These are phyloP conservation scores for Phoenicopterus ruber DNA, from an alignment of 2,113 vertebrate species.

Conservation along the genomic window DNA sequence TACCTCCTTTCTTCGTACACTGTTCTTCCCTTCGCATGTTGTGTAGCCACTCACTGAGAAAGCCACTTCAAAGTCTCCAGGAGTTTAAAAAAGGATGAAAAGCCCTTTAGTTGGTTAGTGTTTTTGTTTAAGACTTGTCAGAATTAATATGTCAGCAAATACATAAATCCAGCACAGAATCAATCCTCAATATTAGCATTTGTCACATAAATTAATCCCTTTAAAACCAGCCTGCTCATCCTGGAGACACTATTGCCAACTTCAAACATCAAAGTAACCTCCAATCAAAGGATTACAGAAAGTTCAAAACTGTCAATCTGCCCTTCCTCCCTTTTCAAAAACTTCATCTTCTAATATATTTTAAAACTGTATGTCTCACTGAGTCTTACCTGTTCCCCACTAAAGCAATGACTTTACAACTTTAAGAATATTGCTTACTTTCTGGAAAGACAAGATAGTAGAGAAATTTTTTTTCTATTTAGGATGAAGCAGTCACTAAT, in stretches of 20 bases:
- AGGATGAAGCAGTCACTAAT: not conserved
- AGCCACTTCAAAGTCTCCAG: not conserved
- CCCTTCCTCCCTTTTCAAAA: not conserved
- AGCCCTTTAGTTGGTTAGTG: not conserved
- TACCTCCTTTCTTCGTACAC: not conserved
- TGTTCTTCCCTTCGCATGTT: not conserved
- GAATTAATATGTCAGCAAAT: not conserved
- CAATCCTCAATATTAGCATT: not conserved
- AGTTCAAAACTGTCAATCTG: not conserved
- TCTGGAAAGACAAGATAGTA: not conserved
- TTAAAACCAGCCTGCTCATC: not conserved
- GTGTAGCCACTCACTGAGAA: not conserved
- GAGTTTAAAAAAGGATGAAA: not conserved
- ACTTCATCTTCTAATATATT: not conserved
- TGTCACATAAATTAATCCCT: not conserved
- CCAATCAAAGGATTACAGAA: not conserved
- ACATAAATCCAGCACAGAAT: not conserved
- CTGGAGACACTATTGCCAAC: not conserved
- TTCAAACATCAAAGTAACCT: not conserved
- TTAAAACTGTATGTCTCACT: not conserved
- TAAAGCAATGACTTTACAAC: not conserved
- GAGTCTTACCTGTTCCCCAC: not conserved
- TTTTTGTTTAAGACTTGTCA: not conserved
- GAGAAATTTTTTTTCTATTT: not conserved
- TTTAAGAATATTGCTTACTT: not conserved